A percentile compares a stretch with the other conserved stretches of the same genome.
Conservation (phyloP, 2,797 vertebrate genomes). For the Mus minutoides region DNA sequence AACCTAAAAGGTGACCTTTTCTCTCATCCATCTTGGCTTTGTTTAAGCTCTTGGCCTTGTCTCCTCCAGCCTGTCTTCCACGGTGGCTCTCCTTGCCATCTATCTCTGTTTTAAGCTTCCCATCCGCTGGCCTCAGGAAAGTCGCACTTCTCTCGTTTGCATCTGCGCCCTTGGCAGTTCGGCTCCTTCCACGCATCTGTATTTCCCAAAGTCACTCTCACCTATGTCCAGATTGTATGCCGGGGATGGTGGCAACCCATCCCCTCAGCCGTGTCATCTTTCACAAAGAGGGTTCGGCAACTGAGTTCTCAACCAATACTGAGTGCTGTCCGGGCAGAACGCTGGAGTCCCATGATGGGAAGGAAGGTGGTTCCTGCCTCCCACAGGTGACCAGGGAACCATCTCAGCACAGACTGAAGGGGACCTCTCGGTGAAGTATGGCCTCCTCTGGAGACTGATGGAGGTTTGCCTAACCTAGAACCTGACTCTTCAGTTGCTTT, state of each 20-base stretch:
- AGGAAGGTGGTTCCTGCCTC: background rate
- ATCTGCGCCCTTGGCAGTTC: accelerated
- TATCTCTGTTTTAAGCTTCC: background rate
- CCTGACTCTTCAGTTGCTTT: background rate
- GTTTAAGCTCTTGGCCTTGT: background rate
- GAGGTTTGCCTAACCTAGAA: background rate
- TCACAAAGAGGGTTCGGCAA: background rate
- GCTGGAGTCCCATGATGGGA: background rate
- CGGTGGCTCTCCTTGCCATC: accelerated
- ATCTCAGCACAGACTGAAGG: background rate
- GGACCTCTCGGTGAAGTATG: accelerated
- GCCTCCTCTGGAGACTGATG: background rate
- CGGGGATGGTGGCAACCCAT: accelerated
- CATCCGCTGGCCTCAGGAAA: background rate
- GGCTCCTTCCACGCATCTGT: background rate
- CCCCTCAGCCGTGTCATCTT: background rate
- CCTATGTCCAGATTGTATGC: accelerated
- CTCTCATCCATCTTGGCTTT: background rate
- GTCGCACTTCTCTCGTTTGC: accelerated
- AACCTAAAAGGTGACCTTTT: accelerated
- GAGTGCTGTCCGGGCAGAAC: accelerated
- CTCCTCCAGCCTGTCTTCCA: accelerated
- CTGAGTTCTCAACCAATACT: accelerated
- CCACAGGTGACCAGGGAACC: background rate
- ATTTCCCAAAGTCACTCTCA: background rate